phyloP scores from a whole-genome alignment of 2,113 vertebrate species.

The Limnothrissa miodon region DNA sequence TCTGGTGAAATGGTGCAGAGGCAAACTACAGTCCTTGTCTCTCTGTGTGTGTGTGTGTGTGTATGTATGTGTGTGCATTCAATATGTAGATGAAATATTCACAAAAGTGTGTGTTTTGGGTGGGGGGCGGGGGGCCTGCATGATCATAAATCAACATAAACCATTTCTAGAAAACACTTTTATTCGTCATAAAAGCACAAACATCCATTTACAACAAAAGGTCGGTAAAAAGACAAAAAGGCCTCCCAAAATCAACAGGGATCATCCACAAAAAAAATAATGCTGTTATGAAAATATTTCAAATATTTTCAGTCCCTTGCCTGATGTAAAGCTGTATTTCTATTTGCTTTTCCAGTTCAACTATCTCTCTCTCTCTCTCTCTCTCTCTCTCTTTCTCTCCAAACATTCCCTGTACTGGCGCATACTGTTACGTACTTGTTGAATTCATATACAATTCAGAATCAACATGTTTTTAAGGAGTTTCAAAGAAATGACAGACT shows the following conservation, averaged over 20 bases:
- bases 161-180: conserved; percentile 54
- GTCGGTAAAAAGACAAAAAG: conserved; percentile 41
- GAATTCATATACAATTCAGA: not conserved
- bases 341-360: conserved; percentile 51
- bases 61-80: not conserved
- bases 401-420: not conserved
- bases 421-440: not conserved
- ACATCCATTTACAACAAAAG: conserved; percentile 32
- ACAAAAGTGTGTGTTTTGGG: not conserved
- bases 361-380: conserved; percentile 15
- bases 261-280: conserved; percentile 42
- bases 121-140: too few species aligned
- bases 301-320: conserved; percentile 49
- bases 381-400: not conserved
- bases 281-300: conserved; percentile 45
- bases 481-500: not conserved
- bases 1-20: too few species aligned
- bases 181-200: conserved; percentile 46
- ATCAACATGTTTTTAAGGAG: not conserved
- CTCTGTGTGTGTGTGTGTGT: too few species aligned
- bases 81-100: not conserved
- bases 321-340: conserved; percentile 33
- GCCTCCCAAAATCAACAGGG: conserved; percentile 55
- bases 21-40: too few species aligned
- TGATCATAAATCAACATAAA: not conserved